Evolutionary conservation across 2,113 vertebrate species (phyloP).

Genomic region (Oxyruncus cristatus): DNA sequence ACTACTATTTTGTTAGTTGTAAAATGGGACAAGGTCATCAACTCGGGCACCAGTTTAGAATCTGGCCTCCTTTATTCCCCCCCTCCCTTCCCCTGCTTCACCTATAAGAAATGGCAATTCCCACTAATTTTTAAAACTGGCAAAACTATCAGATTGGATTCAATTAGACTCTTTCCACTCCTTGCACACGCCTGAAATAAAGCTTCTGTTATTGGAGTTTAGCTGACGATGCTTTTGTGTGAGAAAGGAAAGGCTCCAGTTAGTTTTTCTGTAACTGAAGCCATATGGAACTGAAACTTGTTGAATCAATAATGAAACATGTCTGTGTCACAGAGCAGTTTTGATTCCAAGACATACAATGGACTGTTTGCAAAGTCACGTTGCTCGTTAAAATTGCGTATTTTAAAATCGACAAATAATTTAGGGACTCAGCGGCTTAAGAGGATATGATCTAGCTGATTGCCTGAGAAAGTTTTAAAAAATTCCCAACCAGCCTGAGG

Average conservation of each 20-base stretch:
- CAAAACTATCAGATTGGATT: constrained; percentile 8
- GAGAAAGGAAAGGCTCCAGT: constrained; percentile 27
- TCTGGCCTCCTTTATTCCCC: not conserved
- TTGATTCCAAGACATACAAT: constrained; percentile 31
- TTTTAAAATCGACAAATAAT: not conserved
- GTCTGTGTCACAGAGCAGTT: constrained; percentile 29
- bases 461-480: not conserved
- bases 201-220: constrained; percentile 18
- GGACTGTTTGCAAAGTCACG: constrained; percentile 38
- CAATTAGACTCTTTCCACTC: constrained; percentile 12
- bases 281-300: constrained; percentile 49
- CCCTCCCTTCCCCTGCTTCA: not conserved
- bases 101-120: not conserved
- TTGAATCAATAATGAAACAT: constrained; percentile 52
- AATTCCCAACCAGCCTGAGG: not conserved
- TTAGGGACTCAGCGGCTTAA: not conserved
- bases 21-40: not conserved
- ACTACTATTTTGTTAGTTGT: not conserved
- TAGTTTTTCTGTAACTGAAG: constrained; percentile 45
- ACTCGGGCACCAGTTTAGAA: not conserved
- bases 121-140: constrained; percentile 5
- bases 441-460: not conserved
- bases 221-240: constrained; percentile 44
- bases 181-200: constrained; percentile 23
- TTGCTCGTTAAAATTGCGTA: not conserved